Conservation (phyloP, 2,888 invertebrate species). For the Dendrolimus houi region DNA sequence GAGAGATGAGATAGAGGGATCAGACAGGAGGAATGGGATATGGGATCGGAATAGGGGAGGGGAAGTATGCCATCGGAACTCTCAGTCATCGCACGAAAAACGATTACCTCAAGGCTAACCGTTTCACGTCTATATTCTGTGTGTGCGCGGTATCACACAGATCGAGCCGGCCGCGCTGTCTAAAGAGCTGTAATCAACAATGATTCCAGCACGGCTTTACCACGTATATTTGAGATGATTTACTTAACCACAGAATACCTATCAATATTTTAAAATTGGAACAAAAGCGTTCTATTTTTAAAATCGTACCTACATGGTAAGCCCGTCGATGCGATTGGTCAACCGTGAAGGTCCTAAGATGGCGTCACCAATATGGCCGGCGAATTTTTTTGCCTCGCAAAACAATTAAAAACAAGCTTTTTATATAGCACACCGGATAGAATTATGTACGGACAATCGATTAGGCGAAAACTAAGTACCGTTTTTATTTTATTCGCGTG, state of each 20-base stretch:
- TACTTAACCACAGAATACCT: neutral
- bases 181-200: no score
- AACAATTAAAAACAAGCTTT: conserved; percentile 31
- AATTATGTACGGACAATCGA: conserved; percentile 15
- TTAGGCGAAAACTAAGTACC: conserved; percentile 2
- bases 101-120: no score
- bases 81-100: no score
- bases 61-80: no score
- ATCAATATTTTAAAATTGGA: no score
- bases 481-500: neutral
- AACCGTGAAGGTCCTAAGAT: conserved; percentile 38
- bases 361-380: conserved; percentile 27
- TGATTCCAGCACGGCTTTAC: no score
- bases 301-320: neutral
- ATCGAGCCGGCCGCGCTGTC: no score
- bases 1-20: no score
- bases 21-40: no score
- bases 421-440: conserved; percentile 21
- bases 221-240: neutral
- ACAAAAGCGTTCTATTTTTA: neutral
- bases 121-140: no score
- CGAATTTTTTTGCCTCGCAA: conserved; percentile 29
- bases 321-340: conserved; percentile 21
- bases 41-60: no score
- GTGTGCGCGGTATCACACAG: no score